These are phyloP conservation scores for Ceratitis capitata DNA, from an alignment of 1,140 invertebrate genomes.

Conservation along the genomic window DNA sequence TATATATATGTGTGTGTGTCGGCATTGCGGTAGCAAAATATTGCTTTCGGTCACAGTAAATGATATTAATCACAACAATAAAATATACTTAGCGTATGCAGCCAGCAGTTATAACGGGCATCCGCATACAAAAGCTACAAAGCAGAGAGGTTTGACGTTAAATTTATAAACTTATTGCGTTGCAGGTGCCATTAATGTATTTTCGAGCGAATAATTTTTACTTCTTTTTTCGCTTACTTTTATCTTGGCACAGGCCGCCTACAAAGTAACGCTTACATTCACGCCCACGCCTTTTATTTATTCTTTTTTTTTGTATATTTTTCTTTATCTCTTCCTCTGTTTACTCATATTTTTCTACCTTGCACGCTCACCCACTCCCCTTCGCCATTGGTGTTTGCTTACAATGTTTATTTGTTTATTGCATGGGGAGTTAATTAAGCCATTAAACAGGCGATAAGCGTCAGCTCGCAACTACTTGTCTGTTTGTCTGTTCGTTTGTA, in stretches of 20 bases:
- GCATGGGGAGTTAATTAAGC: conserved; percentile 26
- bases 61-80: conserved; percentile 37
- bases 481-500: not conserved
- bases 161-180: not conserved
- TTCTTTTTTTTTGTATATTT: no score
- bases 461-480: not conserved
- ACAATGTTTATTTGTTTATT: conserved; percentile 12
- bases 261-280: not conserved
- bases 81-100: not conserved
- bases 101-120: not conserved
- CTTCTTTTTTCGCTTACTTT: not conserved
- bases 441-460: conserved; percentile 27
- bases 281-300: not conserved
- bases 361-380: not conserved
- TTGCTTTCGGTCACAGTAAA: not conserved
- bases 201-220: not conserved
- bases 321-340: not conserved
- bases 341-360: not conserved
- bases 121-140: not conserved
- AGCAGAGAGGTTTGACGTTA: no score
- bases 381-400: not conserved
- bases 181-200: not conserved
- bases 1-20: not conserved
- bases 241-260: not conserved
- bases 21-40: not conserved